These are phyloP conservation scores for Pyrrhia umbra DNA, from an alignment of 2,888 invertebrate genomes.

Conservation along the genomic window DNA sequence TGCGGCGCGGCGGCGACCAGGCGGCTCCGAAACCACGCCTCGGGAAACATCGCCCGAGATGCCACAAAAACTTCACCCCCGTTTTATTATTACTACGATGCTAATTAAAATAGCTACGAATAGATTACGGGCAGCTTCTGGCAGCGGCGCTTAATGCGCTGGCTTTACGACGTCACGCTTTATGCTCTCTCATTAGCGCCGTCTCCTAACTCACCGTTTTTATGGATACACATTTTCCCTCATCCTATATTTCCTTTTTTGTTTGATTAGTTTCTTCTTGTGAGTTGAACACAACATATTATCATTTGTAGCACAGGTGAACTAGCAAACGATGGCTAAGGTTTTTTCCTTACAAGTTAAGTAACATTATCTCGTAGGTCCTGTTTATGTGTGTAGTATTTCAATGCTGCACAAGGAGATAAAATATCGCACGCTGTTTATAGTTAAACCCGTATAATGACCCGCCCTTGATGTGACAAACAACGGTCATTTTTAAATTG, in stretches of 20 bases:
- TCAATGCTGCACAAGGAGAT: neutral
- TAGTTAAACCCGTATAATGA: too few species aligned
- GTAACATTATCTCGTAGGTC: too few species aligned
- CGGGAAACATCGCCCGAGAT: constrained; percentile 80
- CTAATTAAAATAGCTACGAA: constrained; percentile 89
- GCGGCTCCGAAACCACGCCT: constrained; percentile 72
- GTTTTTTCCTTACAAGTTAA: constrained; percentile 1
- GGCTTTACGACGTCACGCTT: constrained; percentile 89
- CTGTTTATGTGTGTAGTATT: neutral
- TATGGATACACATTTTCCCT: constrained; percentile 79
- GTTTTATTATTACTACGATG: constrained; percentile 87
- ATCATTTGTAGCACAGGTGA: constrained; percentile 14
- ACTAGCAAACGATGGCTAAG: constrained; percentile 8
- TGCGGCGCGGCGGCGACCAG: constrained; percentile 61
- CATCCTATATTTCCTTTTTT: constrained; percentile 68
- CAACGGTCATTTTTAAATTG: neutral
- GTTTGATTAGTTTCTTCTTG: constrained; percentile 68
- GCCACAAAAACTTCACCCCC: constrained; percentile 86
- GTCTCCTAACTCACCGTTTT: constrained; percentile 82
- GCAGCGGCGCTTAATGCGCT: constrained; percentile 86
- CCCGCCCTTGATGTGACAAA: too few species aligned
- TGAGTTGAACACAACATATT: constrained; percentile 29
- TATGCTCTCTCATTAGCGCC: constrained; percentile 88
- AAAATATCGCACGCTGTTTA: too few species aligned
- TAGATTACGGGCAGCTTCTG: constrained; percentile 88